These are phyloP conservation scores for Cataglyphis altisquamis DNA, from an alignment of 2,888 invertebrate species.

Conservation along the genomic window DNA sequence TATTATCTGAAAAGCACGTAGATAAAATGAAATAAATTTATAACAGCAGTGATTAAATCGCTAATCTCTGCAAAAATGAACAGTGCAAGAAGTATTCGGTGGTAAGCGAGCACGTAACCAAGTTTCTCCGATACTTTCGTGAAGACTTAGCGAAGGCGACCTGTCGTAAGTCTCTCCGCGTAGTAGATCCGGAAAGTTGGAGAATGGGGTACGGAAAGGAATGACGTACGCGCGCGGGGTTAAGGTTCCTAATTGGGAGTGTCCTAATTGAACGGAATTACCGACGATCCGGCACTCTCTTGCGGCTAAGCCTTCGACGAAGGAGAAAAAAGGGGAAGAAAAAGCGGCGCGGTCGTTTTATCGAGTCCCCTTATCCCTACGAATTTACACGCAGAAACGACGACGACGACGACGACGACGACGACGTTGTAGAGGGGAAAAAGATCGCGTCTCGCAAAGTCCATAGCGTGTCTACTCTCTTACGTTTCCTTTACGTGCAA, in stretches of 20 bases:
- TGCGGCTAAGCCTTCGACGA: conserved; percentile 72
- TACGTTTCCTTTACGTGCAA: conserved; percentile 42
- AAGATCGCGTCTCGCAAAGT: conserved; percentile 61
- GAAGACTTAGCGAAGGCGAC: conserved; percentile 54
- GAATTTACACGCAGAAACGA: conserved; percentile 72
- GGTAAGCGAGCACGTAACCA: conserved; percentile 16
- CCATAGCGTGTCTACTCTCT: conserved; percentile 46
- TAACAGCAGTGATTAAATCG: background rate
- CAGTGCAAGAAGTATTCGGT: background rate
- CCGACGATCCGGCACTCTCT: conserved; percentile 74
- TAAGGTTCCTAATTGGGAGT: conserved; percentile 76
- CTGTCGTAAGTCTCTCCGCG: conserved; percentile 56
- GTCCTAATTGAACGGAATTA: conserved; percentile 79
- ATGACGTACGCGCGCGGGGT: conserved; percentile 41
- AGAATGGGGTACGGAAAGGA: conserved; percentile 56
- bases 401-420: conserved; percentile 37
- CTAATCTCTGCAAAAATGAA: conserved; percentile 23
- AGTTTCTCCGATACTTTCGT: conserved; percentile 12
- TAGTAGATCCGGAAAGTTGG: conserved; percentile 37
- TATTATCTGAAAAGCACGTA: background rate
- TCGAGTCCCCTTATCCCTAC: conserved; percentile 71
- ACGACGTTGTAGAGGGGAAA: conserved; percentile 53
- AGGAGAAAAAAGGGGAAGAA: conserved; percentile 48
- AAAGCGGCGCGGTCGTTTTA: conserved; percentile 73
- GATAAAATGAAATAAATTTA: background rate